phyloP scores from a whole-genome alignment of 2,797 vertebrate genomes.

The Tenualosa thibaudeaui region DNA sequence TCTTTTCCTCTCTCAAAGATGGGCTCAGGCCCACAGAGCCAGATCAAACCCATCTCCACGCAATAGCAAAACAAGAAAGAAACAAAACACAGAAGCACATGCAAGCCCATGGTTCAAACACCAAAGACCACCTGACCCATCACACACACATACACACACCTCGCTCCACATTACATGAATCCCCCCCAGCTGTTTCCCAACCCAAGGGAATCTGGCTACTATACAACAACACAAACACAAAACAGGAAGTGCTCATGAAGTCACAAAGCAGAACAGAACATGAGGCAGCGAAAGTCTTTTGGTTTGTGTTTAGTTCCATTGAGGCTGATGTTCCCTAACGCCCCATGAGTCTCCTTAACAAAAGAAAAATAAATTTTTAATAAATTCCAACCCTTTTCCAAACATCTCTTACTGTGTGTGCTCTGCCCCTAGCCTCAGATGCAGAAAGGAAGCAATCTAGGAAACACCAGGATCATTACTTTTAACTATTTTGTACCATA shows the following conservation, averaged over 20 bases:
- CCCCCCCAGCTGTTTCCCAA: not conserved
- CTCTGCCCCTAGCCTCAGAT: not conserved
- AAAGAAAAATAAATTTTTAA: not conserved
- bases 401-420: not conserved
- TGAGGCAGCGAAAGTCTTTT: not conserved
- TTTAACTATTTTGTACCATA: not conserved
- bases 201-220: not conserved
- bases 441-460: not conserved
- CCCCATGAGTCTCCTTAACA: not conserved
- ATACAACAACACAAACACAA: not conserved
- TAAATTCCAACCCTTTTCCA: not conserved
- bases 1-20: constrained; percentile 65
- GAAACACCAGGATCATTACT: not conserved
- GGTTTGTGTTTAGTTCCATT: not conserved
- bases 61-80: too few relatives aligned
- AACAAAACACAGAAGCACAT: too few relatives aligned
- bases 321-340: not conserved
- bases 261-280: not conserved
- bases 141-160: constrained; percentile 4
- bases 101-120: too few relatives aligned
- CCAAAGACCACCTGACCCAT: too few relatives aligned
- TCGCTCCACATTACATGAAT: not conserved
- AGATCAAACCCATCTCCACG: not conserved
- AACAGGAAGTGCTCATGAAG: not conserved
- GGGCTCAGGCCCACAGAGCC: constrained; percentile 52